Base-by-base conservation (phyloP, 2,113 vertebrate genomes). In the Polypterus bichir region DNA sequence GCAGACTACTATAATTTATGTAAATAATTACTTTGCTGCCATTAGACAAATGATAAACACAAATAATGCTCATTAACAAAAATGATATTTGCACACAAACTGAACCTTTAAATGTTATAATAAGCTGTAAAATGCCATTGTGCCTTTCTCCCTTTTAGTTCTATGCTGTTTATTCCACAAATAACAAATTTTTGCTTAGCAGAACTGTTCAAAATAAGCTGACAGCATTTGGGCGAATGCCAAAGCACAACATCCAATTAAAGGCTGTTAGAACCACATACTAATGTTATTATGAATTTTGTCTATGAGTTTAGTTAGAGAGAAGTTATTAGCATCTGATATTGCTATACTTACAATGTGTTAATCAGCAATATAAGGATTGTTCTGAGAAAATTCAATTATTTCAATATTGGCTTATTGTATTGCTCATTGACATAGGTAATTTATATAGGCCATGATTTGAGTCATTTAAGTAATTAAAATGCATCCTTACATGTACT, bases 1-100 rank as follows among this genome's bases (percentile, higher is more conserved):
- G 56, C 44, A 45, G 56, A 6, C 11, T 44, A 58, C 56, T 58
- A 58, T 45, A 58, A 27, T 58, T 58, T 58, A 58, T 27, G 44
- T 6, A 7, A 27, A 44, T 45, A 58, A 58, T 58, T 58, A 58
- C 44, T 52, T 52, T 10, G 7, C 51, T 52, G 51, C 51, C 10
- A 52, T 52, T 52, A 52, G 51, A 52, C 51, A 52, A 52, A 52
- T 52, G 51, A 52, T 10, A 52, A 52, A 27, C 27, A 27, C 27
- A 52, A 52, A 52, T 52, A 52, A 52, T 52, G 51, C 7, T 52
- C 51, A 52, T 52, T 52, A 52, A 52, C 51, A 52, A 52, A 52
- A 8, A 52, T 7, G 51, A 52, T 52, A 52, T 52, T 52, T 52
- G 10, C 51, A 52, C 51, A 52, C 10, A 52, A 52, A 27, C 27